phyloP scores from a whole-genome alignment of 2,113 vertebrate genomes.

The Siniperca chuatsi region DNA sequence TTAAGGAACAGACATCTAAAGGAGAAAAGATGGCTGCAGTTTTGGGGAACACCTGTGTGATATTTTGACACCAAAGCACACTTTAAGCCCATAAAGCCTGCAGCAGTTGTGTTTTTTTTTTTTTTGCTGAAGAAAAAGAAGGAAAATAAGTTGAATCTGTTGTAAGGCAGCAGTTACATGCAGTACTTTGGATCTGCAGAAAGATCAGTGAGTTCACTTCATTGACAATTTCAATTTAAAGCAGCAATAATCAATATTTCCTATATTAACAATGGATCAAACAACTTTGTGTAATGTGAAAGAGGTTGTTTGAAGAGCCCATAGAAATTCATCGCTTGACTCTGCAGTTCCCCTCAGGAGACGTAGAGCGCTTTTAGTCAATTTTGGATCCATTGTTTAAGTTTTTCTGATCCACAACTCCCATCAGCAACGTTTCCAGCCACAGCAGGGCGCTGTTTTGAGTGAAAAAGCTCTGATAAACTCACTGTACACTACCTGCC shows the following conservation, averaged over 20 bases:
- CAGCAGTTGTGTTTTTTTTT: neutral
- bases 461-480: neutral
- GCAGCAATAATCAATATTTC: neutral
- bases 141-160: neutral
- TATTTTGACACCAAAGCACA: constrained; percentile 6
- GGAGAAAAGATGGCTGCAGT: neutral
- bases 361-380: neutral
- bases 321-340: neutral
- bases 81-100: neutral
- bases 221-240: neutral
- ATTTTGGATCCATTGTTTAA: neutral
- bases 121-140: neutral
- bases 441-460: neutral
- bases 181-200: neutral
- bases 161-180: no score
- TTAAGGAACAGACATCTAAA: neutral
- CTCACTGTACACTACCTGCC: neutral
- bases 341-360: neutral
- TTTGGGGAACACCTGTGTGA: neutral
- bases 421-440: neutral
- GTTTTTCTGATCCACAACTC: neutral
- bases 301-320: neutral
- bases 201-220: neutral
- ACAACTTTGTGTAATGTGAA: neutral
- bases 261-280: neutral